phyloP scores from a whole-genome alignment of 2,797 vertebrate species.

The Hydrophis major region DNA sequence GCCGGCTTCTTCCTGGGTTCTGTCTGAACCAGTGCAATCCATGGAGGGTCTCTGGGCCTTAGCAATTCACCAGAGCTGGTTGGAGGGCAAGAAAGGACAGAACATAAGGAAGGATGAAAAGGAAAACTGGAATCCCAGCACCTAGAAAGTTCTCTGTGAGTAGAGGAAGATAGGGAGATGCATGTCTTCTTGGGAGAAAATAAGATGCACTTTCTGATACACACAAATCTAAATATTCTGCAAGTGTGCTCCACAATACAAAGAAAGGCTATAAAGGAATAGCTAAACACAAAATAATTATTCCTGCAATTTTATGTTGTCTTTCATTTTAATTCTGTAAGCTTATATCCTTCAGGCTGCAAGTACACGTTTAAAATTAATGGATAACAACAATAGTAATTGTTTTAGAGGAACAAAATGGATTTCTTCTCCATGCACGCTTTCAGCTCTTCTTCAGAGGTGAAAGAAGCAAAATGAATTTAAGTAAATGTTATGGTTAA shows the following conservation, averaged over 20 bases:
- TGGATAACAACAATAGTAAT: background rate
- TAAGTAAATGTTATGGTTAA: background rate
- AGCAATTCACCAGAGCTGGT: constrained; percentile 49
- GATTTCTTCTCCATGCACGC: background rate
- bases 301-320: background rate
- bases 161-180: background rate
- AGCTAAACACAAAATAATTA: background rate
- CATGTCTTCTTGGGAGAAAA: background rate
- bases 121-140: background rate
- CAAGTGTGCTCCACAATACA: background rate
- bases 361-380: background rate
- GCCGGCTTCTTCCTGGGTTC: constrained; percentile 90
- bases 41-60: constrained; percentile 87
- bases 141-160: background rate
- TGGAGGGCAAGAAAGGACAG: background rate
- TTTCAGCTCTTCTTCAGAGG: background rate
- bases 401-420: background rate
- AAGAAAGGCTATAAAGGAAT: background rate
- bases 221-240: background rate
- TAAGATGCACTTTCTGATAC: background rate
- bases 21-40: constrained; percentile 90
- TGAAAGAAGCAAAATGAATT: background rate
- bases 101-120: background rate
- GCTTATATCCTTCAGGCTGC: background rate
- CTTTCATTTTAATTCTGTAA: background rate